These are phyloP conservation scores for Ceratina japonica DNA, from an alignment of 1,140 invertebrate species.

Conservation along the genomic window DNA sequence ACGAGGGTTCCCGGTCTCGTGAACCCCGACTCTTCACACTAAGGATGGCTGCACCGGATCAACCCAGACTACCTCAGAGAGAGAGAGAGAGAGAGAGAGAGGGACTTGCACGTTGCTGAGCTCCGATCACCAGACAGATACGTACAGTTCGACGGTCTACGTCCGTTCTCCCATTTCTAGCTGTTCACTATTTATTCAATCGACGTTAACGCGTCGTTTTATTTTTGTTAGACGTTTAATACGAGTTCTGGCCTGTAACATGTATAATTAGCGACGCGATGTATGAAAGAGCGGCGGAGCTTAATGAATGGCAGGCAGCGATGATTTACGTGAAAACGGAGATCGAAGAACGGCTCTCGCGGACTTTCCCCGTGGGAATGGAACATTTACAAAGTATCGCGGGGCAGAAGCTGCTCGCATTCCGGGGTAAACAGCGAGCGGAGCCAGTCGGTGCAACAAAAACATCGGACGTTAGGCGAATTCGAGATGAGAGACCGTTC, in stretches of 20 bases:
- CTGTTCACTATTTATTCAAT: neutral
- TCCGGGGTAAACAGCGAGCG: slow-evolving; percentile 37
- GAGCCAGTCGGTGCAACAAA: slow-evolving; percentile 43
- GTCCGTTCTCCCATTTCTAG: neutral
- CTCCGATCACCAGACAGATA: slow-evolving; percentile 25
- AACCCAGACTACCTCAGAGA: neutral
- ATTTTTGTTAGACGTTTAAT: too few relatives aligned
- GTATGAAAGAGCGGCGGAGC: too few relatives aligned
- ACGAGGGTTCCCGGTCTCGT: slow-evolving; percentile 18
- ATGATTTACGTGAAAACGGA: slow-evolving; percentile 21
- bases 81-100: too few relatives aligned
- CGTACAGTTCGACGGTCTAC: neutral
- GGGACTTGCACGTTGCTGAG: slow-evolving; percentile 5
- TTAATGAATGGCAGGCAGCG: neutral
- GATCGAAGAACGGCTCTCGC: neutral
- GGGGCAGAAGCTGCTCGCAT: slow-evolving; percentile 38
- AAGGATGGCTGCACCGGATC: neutral
- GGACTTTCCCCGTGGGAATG: slow-evolving; percentile 41
- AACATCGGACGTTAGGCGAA: slow-evolving; percentile 69
- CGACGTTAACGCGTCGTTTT: too few relatives aligned
- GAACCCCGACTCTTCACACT: slow-evolving; percentile 3
- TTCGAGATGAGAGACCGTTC: slow-evolving; percentile 68
- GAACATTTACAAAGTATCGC: slow-evolving; percentile 36
- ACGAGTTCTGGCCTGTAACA: too few relatives aligned
- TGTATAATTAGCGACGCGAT: too few relatives aligned